phyloP scores from a whole-genome alignment of 2,888 invertebrate species.

The Augochlorella aurata region DNA sequence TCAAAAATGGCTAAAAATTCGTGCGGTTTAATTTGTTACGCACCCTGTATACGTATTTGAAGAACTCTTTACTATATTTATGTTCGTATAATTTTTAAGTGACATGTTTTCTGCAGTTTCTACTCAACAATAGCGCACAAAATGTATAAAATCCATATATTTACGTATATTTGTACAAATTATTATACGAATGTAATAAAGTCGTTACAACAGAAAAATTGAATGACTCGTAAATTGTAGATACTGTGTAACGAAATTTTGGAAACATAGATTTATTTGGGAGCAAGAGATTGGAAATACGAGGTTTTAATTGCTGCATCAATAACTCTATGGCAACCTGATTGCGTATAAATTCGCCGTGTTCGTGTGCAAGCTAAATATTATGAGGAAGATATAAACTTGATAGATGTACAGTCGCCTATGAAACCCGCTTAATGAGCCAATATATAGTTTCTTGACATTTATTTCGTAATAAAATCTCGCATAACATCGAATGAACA shows the following conservation, averaged over 20 bases:
- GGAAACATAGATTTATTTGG: neutral
- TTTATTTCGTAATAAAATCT: constrained; percentile 19
- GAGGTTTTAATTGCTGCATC: neutral
- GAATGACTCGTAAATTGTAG: neutral
- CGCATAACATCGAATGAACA: neutral
- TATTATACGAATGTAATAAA: too few relatives aligned
- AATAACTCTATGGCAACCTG: neutral
- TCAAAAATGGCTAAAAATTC: too few relatives aligned
- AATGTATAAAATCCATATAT: too few relatives aligned
- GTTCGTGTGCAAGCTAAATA: constrained; percentile 1
- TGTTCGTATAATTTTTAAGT: too few relatives aligned
- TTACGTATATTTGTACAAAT: too few relatives aligned
- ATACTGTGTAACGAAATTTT: neutral
- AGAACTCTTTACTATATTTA: too few relatives aligned
- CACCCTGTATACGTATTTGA: too few relatives aligned
- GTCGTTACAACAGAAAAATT: too few relatives aligned
- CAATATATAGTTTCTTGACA: constrained; percentile 7
- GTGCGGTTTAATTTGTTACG: too few relatives aligned
- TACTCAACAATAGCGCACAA: too few relatives aligned
- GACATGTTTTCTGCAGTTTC: too few relatives aligned
- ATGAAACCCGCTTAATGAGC: constrained; percentile 7
- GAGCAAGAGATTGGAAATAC: neutral
- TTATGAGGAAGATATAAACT: constrained; percentile 10
- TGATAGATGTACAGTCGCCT: neutral
- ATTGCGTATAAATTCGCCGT: constrained; percentile 17